Evolutionary conservation across 2,113 vertebrate species (phyloP).

Genomic region (Antechinus flavipes): DNA sequence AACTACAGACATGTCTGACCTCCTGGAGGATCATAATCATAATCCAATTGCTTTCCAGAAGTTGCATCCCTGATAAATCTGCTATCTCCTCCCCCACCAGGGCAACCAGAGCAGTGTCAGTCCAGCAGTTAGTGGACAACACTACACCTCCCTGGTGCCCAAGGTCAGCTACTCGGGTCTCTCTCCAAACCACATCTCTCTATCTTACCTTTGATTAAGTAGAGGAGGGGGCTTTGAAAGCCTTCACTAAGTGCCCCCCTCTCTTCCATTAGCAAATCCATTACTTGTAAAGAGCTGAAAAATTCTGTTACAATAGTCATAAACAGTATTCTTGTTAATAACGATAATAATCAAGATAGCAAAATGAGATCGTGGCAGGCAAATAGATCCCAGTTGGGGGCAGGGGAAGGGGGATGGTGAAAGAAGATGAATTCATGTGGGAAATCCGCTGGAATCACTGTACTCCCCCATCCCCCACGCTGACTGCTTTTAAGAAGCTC

Average conservation of each 20-base stretch:
- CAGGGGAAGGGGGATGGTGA: not conserved
- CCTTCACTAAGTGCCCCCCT: not conserved
- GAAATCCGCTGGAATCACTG: not conserved
- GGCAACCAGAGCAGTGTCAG: not conserved
- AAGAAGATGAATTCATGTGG: not conserved
- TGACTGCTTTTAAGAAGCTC: not conserved
- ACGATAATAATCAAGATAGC: not conserved
- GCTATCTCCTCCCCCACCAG: not conserved
- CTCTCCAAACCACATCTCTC: not conserved
- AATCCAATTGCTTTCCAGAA: not conserved
- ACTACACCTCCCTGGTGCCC: not conserved
- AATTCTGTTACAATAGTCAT: not conserved
- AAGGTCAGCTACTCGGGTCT: not conserved
- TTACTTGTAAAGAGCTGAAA: not conserved
- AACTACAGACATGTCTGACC: too few species aligned
- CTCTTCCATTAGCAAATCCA: constrained; percentile 2
- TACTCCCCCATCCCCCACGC: not conserved
- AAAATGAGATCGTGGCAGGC: constrained; percentile 1
- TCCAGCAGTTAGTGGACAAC: not conserved
- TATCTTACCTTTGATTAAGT: not conserved
- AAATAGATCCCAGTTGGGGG: not conserved
- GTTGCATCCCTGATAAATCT: not conserved
- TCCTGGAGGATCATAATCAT: not conserved
- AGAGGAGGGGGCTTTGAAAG: constrained; percentile 3
- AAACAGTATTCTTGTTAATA: constrained; percentile 4